phyloP scores from a whole-genome alignment of 2,888 invertebrate genomes.

The Crocallis elinguaria region DNA sequence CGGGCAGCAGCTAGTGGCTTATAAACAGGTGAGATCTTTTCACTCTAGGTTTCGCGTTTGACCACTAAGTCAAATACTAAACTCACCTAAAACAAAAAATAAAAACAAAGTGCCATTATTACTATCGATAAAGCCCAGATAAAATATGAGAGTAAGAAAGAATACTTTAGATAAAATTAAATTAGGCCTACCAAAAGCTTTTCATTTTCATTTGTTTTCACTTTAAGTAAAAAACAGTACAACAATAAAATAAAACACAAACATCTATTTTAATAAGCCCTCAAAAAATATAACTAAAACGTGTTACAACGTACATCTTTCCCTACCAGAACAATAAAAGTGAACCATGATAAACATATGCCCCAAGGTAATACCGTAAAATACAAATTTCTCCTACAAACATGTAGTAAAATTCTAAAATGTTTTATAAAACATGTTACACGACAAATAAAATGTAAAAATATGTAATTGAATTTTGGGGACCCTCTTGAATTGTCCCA shows the following conservation, averaged over 20 bases:
- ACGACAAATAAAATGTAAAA: conserved; percentile 52
- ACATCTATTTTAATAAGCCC: background rate
- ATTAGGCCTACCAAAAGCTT: too few species aligned
- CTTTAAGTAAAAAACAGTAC: background rate
- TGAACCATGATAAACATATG: background rate
- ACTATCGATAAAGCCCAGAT: too few species aligned
- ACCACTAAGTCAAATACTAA: too few species aligned
- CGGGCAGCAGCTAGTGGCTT: too few species aligned
- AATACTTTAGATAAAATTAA: too few species aligned
- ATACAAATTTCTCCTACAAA: conserved; percentile 21
- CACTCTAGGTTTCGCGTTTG: too few species aligned
- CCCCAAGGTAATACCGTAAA: background rate
- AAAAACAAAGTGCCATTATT: too few species aligned
- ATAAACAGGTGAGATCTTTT: too few species aligned
- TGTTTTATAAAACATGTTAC: conserved; percentile 68
- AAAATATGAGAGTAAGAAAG: too few species aligned
- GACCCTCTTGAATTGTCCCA: conserved; percentile 53
- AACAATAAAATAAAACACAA: background rate
- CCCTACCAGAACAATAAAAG: conserved; percentile 1
- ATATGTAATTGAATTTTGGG: conserved; percentile 73
- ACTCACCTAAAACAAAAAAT: too few species aligned
- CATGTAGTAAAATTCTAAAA: conserved; percentile 63
- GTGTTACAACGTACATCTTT: background rate
- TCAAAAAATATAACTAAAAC: background rate
- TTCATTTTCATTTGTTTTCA: too few species aligned